Conservation (phyloP, 2,797 vertebrate species). For the Urophycis tenuis region DNA sequence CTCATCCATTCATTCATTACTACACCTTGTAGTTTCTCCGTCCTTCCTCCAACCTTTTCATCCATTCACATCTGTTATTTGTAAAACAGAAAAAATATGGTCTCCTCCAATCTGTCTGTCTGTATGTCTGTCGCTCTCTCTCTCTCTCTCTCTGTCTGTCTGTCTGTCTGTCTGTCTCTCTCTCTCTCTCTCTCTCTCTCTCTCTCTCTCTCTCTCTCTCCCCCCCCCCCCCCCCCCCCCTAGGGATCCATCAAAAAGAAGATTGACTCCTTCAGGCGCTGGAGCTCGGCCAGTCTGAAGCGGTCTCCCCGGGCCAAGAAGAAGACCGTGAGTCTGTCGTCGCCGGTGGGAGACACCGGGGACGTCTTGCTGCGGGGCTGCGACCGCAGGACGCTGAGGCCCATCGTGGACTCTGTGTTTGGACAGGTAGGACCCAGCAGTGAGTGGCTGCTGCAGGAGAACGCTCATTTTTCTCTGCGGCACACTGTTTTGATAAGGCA, state of each 20-base stretch:
- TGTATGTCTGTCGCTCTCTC: too few species aligned
- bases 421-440: slow-evolving; percentile 75
- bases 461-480: neutral
- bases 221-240: neutral
- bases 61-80: neutral
- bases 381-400: slow-evolving; percentile 60
- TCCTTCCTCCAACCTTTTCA: too few species aligned
- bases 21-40: too few species aligned
- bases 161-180: slow-evolving; percentile 6
- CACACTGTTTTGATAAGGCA: too few species aligned
- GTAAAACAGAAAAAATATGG: neutral
- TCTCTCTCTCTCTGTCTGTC: neutral
- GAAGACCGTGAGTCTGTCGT: slow-evolving; percentile 66
- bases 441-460: too few species aligned
- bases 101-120: too few species aligned
- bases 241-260: slow-evolving; percentile 76
- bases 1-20: too few species aligned
- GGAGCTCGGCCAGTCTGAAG: slow-evolving; percentile 71
- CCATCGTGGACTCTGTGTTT: slow-evolving; percentile 73
- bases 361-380: slow-evolving; percentile 53
- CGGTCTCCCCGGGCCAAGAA: slow-evolving; percentile 63
- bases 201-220: neutral
- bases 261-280: slow-evolving; percentile 69
- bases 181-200: neutral
- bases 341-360: slow-evolving; percentile 48